Evolutionary conservation across 2,113 vertebrate genomes (phyloP), one percentile per base, ranked within the genome.

Genomic region (Solea solea): DNA sequence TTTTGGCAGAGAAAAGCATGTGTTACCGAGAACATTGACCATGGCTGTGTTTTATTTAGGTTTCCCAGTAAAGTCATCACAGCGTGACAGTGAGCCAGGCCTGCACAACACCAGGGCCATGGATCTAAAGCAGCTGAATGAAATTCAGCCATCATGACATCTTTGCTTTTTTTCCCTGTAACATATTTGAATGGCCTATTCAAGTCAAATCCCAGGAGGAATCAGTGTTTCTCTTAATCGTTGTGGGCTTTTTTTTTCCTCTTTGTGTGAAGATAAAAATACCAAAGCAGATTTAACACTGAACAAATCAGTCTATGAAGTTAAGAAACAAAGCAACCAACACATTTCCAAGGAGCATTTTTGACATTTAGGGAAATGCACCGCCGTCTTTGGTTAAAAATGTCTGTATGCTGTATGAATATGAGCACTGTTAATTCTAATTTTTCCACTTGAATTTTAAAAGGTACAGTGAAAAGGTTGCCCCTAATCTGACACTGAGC

Each of bases 1-100:
- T 69, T 62, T 55, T 13, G 50, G n/a, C 49, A 64, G 60, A 5
- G 8, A 61, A 49, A 63, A 6, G 28, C 41, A 62, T 13, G 7
- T 50, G 60, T 13, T 27, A 40, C 27, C 41, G 14, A 56, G 25
- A 27, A 44, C 5, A 15, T 7, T 16, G 6, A 14, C 4, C 6
- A 46, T 48, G 60, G 60, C 45, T 39, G 25, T 7, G 45, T 49
- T 28, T 8, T 15, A 46, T 48, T 15, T 44, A 46, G 21, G 44
- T 10, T 13, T 49, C 60, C 60, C 45, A 39, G 9, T 0, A 8
- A 42, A 45, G 44, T 62, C 21, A 10, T 8, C 21, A 62, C 25
- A 62, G 58, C 9, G 12, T 15, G 13, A 34, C 44, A 34, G 44
- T 49, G 44, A 62, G 25, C 13, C 59, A n/a, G 21, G 42, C 27